Conservation (phyloP, 2,797 vertebrate species). For the Leucoraja ocellata region DNA sequence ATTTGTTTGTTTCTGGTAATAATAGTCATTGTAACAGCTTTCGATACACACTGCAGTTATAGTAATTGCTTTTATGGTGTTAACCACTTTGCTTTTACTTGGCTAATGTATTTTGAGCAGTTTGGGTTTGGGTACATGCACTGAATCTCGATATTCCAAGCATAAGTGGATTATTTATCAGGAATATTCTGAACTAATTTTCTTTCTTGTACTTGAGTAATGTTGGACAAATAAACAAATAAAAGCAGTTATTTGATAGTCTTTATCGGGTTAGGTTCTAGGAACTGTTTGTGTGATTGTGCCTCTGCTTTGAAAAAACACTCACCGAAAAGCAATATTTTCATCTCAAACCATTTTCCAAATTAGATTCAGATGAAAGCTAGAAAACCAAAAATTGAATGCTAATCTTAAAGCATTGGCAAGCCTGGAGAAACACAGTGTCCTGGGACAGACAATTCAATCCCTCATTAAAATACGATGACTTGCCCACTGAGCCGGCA, state of each 20-base stretch:
- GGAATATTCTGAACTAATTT: background rate
- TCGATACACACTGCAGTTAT: background rate
- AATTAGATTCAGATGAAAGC: background rate
- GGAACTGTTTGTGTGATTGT: background rate
- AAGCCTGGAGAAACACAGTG: background rate
- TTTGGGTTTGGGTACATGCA: background rate
- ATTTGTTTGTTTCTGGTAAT: background rate
- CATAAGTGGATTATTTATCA: background rate
- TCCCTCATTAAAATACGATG: background rate
- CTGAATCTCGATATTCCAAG: background rate
- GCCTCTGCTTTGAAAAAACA: background rate
- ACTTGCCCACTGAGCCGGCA: background rate
- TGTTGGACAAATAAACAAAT: background rate
- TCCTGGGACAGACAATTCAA: background rate
- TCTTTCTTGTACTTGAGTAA: background rate
- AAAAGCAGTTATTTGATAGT: background rate
- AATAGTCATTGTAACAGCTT: background rate
- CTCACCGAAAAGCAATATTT: background rate
- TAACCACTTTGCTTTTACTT: background rate
- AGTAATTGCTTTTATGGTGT: background rate
- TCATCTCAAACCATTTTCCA: background rate
- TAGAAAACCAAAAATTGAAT: background rate
- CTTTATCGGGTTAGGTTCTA: background rate
- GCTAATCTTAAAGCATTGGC: background rate
- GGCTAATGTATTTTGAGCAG: background rate